Conservation (phyloP, 2,888 invertebrate species). For the Eristalis intricaria region DNA sequence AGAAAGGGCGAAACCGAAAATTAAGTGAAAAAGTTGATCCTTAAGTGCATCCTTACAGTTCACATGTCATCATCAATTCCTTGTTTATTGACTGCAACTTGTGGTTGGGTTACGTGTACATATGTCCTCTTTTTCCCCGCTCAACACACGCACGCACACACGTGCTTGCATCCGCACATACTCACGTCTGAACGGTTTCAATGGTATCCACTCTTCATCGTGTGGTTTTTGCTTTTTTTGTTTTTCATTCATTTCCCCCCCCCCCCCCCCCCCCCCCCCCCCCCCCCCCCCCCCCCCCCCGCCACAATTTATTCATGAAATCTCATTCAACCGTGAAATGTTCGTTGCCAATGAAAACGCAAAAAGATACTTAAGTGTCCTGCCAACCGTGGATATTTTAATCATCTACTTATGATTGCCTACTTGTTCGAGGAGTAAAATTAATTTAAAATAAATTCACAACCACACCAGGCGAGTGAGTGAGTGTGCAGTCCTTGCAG, state of each 20-base stretch:
- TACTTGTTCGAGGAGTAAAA: conserved; percentile 25
- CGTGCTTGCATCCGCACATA: not conserved
- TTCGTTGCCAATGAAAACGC: conserved; percentile 46
- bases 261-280: not conserved
- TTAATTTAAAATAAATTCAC: conserved; percentile 32
- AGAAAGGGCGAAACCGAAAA: not conserved
- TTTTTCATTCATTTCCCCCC: not conserved
- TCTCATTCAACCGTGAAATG: conserved; percentile 54
- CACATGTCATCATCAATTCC: not conserved
- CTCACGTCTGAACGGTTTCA: conserved; percentile 34
- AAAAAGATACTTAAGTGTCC: conserved; percentile 36
- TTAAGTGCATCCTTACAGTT: not conserved
- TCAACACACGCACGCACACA: not conserved
- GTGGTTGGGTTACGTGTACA: not conserved
- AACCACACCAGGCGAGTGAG: not conserved
- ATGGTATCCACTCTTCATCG: conserved; percentile 18
- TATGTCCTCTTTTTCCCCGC: not conserved
- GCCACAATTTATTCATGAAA: conserved; percentile 40
- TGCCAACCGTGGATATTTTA: conserved; percentile 63
- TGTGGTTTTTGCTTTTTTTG: conserved; percentile 20
- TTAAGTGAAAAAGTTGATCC: not conserved
- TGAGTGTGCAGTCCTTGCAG: not conserved
- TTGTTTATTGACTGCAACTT: not conserved
- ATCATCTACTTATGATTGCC: conserved; percentile 64
- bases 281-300: not conserved